Percentiles rank a stretch among this genome's conserved stretches.
Conservation (phyloP, 1,140 invertebrate genomes). For the Rhizoglyphus robini region DNA sequence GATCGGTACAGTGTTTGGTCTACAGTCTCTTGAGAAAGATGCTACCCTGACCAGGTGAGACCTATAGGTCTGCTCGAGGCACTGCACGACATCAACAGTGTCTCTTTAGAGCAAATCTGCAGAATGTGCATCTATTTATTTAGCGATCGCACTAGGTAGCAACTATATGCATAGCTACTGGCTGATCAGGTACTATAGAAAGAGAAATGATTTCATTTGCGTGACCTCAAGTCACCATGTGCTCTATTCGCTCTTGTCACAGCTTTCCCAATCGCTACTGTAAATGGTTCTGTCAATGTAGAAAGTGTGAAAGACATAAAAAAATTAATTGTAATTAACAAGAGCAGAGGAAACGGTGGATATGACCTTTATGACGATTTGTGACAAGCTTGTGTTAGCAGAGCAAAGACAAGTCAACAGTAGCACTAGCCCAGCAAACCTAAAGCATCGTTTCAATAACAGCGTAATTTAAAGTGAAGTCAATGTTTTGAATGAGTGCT, state of each 20-base stretch:
- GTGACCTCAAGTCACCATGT: constrained; percentile 6
- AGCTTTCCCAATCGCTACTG: constrained; percentile 4
- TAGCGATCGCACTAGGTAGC: not conserved
- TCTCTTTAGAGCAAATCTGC: no score
- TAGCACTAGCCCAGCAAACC: not conserved
- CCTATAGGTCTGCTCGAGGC: not conserved
- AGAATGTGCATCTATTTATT: constrained; percentile 7
- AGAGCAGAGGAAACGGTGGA: not conserved
- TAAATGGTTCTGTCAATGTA: constrained; percentile 3
- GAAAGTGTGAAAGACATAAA: not conserved
- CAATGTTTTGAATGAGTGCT: not conserved
- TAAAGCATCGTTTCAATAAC: constrained; percentile 5
- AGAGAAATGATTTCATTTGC: constrained; percentile 8
- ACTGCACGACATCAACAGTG: not conserved
- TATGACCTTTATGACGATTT: constrained; percentile 6
- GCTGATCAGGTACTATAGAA: not conserved
- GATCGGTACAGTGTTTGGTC: no score
- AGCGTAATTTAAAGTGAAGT: not conserved
- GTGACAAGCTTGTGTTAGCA: not conserved
- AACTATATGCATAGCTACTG: not conserved
- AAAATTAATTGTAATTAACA: not conserved
- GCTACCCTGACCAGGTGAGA: no score
- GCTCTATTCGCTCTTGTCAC: not conserved
- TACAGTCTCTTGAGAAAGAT: no score
- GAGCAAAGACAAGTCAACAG: not conserved